Percentiles rank a stretch among this genome's conserved stretches.
phyloP scores from a whole-genome alignment of 1,140 invertebrate species.

The Amyelois transitella region DNA sequence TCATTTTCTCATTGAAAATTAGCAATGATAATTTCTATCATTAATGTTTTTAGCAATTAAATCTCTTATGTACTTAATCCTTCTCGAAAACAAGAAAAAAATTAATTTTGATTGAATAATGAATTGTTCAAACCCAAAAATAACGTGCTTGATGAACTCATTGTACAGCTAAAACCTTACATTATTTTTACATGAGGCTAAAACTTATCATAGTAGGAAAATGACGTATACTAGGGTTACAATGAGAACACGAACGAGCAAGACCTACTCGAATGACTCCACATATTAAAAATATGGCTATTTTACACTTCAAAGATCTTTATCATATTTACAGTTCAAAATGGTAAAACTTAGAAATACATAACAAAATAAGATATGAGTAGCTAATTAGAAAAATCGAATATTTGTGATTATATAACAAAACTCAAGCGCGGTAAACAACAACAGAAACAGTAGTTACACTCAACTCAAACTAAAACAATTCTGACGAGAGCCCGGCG shows the following conservation, averaged over 20 bases:
- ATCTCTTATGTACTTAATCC: not conserved
- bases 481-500: constrained; percentile 1
- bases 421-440: constrained; percentile 58
- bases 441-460: constrained; percentile 52
- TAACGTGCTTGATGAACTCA: not conserved
- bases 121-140: not conserved
- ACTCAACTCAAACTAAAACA: constrained; percentile 20
- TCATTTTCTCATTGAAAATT: constrained; percentile 12
- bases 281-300: constrained; percentile 24
- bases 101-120: not conserved
- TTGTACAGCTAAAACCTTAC: not conserved
- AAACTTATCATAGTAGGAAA: not conserved
- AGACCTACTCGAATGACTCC: constrained; percentile 17
- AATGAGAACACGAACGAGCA: not conserved
- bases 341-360: constrained; percentile 68
- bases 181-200: constrained; percentile 4
- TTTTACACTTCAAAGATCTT: constrained; percentile 38
- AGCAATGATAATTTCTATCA: not conserved
- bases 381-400: constrained; percentile 45
- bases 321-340: constrained; percentile 57
- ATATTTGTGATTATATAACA: constrained; percentile 59
- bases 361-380: constrained; percentile 64
- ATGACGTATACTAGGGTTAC: not conserved
- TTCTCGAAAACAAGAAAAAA: not conserved
- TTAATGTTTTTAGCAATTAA: not conserved